Percentiles rank a stretch among this genome's conserved stretches.
phyloP scores from a whole-genome alignment of 2,888 invertebrate species.

The Tethea ocularis region DNA sequence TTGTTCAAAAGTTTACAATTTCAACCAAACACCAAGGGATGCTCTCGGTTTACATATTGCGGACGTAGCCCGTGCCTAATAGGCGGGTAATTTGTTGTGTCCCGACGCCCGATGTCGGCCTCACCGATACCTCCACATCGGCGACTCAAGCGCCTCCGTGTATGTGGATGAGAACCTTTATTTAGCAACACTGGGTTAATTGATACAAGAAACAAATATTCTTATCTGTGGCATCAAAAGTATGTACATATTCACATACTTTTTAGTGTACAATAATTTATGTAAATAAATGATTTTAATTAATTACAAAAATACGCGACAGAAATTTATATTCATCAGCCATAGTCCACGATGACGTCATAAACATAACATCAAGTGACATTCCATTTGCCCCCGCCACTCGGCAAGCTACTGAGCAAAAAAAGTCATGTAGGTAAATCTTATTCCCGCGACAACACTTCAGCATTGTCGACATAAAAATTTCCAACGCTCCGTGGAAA shows the following conservation, averaged over 20 bases:
- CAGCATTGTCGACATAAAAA: conserved; percentile 33
- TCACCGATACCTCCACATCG: conserved; percentile 9
- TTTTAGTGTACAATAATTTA: neutral
- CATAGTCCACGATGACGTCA: neutral
- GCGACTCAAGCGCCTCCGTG: neutral
- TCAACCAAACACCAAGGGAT: conserved; percentile 13
- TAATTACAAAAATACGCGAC: neutral
- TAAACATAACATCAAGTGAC: neutral
- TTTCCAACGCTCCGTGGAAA: conserved; percentile 26
- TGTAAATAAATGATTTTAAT: neutral
- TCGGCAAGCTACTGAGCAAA: conserved; percentile 12
- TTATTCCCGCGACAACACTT: conserved; percentile 34
- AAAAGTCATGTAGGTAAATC: conserved; percentile 30
- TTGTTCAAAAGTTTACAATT: neutral
- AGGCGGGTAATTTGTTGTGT: conserved; percentile 38
- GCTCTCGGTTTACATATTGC: conserved; percentile 24
- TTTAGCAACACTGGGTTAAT: neutral
- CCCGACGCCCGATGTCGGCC: conserved; percentile 26
- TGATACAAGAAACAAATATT: no score
- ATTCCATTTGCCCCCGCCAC: conserved; percentile 15
- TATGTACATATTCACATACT: neutral
- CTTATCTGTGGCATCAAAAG: no score
- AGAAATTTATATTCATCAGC: neutral
- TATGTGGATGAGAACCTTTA: neutral
- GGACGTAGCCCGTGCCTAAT: conserved; percentile 28